Conservation (phyloP, 2,113 vertebrate genomes). For the Diadophis punctatus region DNA sequence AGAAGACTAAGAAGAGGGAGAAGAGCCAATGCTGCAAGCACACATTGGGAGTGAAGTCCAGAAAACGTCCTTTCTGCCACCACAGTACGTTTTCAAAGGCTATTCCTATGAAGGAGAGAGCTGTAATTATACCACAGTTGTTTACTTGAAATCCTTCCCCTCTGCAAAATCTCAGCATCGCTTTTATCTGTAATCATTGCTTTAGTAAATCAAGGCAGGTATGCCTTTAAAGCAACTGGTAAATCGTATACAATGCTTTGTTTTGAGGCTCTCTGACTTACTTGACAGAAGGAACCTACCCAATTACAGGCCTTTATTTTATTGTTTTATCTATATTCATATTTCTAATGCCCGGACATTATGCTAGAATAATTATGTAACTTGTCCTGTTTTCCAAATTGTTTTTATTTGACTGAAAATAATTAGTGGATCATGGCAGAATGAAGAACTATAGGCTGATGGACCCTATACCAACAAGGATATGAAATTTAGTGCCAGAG, state of each 20-base stretch:
- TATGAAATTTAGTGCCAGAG: background rate
- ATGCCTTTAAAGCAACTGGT: background rate
- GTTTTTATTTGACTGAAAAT: conserved; percentile 22
- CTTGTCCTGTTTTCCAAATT: background rate
- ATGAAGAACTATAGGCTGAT: conserved; percentile 8
- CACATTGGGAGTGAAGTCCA: background rate
- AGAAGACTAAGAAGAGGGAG: conserved; percentile 5
- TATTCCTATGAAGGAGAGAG: conserved; percentile 9
- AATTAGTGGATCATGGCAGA: background rate
- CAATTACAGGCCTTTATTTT: background rate
- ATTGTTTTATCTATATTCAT: background rate
- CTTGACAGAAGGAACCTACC: conserved; percentile 23
- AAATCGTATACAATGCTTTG: background rate
- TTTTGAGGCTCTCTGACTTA: conserved; percentile 51
- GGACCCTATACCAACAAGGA: background rate
- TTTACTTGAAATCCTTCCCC: background rate
- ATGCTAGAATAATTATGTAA: background rate
- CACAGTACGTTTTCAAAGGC: conserved; percentile 18
- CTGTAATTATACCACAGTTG: background rate
- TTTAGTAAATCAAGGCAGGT: background rate
- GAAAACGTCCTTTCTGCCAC: conserved; percentile 5
- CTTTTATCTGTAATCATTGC: background rate
- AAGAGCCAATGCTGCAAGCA: conserved; percentile 20
- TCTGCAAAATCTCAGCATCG: background rate
- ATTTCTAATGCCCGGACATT: conserved; percentile 10